Base-by-base conservation (phyloP, 2,888 invertebrate species). In the Phymatocera aterrima region DNA sequence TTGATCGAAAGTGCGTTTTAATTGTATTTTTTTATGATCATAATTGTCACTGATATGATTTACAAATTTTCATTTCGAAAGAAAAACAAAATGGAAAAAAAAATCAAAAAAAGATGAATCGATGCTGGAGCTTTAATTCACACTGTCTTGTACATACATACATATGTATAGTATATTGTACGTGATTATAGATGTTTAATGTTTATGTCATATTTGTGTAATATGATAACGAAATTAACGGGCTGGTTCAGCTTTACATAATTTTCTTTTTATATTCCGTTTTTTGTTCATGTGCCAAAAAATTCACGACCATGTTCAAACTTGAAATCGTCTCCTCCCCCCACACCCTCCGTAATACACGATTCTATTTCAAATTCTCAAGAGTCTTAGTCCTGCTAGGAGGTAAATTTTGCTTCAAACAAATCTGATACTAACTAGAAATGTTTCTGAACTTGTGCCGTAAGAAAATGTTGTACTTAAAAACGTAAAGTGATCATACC, bases 391-490 rank as follows among this genome's bases (percentile, higher is more conserved):
- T 64, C 8, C 12, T 37, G 10, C 37, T 37, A 18, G 8, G 37
- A n/a, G 10, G 37, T 40, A 37, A 24, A 40, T 37, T 6, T 64
- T n/a, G n/a, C 37, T 34, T 64, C 21, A 21, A 43, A 46, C 68
- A 68, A 24, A 28, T 46, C 24, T n/a, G 21, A 46, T 15, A 4
- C n/a, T n/a, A n/a, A n/a, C n/a, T 68, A 28, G 8, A 12, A 21
- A 15, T 70, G 31, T 70, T 72, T 46, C 12, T 15, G 28, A 68
- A 37, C 61, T 68, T 28, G 24, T 43, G 68, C 68, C 28, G 46
- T 68, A 46, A 10, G 15, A 68, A 15, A 68, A 21, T 68, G 43
- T 68, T 43, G 81, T 81, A 83, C 81, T 82, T 82, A 80, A n/a
- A n/a, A 80, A 51, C 78, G 75, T n/a, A 79, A 70, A 43, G 28